Percentiles rank a stretch among this genome's conserved stretches.
Conservation (phyloP, 2,113 vertebrate genomes). For the Myotis brandtii region DNA sequence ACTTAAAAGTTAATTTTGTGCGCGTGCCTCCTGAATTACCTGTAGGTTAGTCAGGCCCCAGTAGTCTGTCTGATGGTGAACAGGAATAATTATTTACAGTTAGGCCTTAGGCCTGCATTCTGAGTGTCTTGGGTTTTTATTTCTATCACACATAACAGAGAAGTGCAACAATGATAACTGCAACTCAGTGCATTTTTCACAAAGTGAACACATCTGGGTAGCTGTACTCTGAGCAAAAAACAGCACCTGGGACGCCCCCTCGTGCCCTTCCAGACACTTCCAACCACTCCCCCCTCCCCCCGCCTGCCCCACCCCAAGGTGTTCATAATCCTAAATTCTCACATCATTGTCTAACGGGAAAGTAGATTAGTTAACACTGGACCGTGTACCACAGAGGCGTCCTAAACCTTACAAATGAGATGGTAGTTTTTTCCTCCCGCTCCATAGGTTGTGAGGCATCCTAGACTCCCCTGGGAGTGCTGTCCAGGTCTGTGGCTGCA, state of each 20-base stretch:
- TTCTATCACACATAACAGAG: not conserved
- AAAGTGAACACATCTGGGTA: not conserved
- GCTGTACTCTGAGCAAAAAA: not conserved
- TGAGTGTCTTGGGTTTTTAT: slow-evolving; percentile 8
- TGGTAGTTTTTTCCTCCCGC: not conserved
- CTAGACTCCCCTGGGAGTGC: slow-evolving; percentile 28
- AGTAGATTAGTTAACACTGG: not conserved
- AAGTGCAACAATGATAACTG: not conserved
- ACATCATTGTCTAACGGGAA: not conserved
- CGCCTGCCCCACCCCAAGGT: accelerated
- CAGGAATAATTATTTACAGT: not conserved
- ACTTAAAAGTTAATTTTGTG: not conserved
- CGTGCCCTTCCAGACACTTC: not conserved
- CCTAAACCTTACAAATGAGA: not conserved
- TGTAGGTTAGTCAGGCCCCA: not conserved
- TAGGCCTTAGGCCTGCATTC: not conserved
- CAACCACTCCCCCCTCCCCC: accelerated
- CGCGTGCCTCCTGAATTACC: not conserved
- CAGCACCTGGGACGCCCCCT: not conserved
- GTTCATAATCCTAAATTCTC: not conserved
- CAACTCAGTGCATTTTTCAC: not conserved
- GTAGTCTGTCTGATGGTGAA: not conserved
- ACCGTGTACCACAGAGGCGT: accelerated
- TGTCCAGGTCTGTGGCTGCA: not conserved
- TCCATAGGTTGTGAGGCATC: not conserved